phyloP scores from a whole-genome alignment of 2,797 vertebrate genomes.

The Coregonus suidteri region DNA sequence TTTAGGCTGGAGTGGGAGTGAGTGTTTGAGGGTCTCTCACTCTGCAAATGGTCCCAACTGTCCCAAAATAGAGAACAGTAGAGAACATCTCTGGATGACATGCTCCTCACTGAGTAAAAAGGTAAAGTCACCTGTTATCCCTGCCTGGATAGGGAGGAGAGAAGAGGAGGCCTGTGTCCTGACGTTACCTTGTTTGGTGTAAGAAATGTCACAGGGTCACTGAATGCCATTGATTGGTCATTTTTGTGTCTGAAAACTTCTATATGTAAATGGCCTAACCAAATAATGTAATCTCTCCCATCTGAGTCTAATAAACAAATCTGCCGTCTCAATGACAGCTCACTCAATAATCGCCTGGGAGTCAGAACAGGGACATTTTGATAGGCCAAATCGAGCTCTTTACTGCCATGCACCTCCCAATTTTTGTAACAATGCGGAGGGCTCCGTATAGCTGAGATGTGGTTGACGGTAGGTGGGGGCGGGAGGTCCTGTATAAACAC shows the following conservation, averaged over 20 bases:
- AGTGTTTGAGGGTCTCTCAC: not conserved
- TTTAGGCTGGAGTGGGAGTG: not conserved
- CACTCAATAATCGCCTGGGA: too few relatives aligned
- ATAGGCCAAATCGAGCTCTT: too few relatives aligned
- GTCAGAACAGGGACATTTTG: not conserved
- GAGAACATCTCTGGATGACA: not conserved
- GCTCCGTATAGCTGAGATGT: too few relatives aligned
- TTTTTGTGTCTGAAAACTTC: not conserved
- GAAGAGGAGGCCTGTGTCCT: too few relatives aligned
- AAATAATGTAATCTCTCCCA: not conserved
- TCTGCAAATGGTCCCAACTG: not conserved
- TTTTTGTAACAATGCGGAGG: too few relatives aligned
- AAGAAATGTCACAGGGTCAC: not conserved
- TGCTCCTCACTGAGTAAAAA: not conserved
- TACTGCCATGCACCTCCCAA: too few relatives aligned
- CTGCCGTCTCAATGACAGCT: not conserved
- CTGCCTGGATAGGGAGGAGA: too few relatives aligned
- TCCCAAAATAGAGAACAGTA: not conserved
- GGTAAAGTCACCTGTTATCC: not conserved
- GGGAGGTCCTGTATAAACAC: too few relatives aligned
- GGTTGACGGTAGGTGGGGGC: too few relatives aligned
- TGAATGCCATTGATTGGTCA: not conserved
- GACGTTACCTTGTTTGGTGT: too few relatives aligned
- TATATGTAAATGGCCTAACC: not conserved
- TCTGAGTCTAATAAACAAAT: not conserved